Evolutionary conservation across 2,113 vertebrate species (phyloP).

Genomic region (Leucoraja erinaceus): DNA sequence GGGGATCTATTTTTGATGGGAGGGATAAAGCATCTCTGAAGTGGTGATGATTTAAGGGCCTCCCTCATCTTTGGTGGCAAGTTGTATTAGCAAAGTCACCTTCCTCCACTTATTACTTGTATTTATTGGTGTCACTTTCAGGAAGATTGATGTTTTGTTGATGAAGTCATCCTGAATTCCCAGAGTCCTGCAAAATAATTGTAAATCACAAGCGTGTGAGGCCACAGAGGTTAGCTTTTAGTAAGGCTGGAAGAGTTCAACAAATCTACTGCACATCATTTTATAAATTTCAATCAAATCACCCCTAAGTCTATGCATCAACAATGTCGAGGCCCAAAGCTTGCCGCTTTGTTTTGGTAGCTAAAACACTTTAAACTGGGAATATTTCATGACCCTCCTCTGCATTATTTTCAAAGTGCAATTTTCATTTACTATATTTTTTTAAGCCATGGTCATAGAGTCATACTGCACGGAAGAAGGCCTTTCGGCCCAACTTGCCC

Average conservation of each 20-base stretch:
- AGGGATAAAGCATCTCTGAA: not conserved
- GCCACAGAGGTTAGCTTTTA: constrained; percentile 29
- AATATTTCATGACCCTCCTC: not conserved
- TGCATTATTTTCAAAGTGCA: not conserved
- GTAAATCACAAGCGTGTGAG: constrained; percentile 23
- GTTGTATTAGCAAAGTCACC: constrained; percentile 31
- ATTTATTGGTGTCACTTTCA: constrained; percentile 34
- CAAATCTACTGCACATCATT: not conserved
- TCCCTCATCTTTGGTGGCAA: not conserved
- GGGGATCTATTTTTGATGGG: constrained; percentile 15
- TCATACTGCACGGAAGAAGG: too few relatives aligned
- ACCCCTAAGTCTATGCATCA: not conserved
- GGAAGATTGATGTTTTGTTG: constrained; percentile 34
- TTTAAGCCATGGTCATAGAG: too few relatives aligned
- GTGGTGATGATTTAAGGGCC: constrained; percentile 6
- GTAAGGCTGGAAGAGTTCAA: not conserved
- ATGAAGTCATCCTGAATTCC: constrained; percentile 34
- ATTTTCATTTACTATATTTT: not conserved
- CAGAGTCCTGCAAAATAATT: constrained; percentile 10
- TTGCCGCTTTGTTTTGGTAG: not conserved
- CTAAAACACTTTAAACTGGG: not conserved
- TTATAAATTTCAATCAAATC: constrained; percentile 6
- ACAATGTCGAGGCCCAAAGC: not conserved
- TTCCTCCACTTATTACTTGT: constrained; percentile 27
- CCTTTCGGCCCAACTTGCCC: too few relatives aligned